phyloP scores from a whole-genome alignment of 2,888 invertebrate species.

The Campoletis raptor region DNA sequence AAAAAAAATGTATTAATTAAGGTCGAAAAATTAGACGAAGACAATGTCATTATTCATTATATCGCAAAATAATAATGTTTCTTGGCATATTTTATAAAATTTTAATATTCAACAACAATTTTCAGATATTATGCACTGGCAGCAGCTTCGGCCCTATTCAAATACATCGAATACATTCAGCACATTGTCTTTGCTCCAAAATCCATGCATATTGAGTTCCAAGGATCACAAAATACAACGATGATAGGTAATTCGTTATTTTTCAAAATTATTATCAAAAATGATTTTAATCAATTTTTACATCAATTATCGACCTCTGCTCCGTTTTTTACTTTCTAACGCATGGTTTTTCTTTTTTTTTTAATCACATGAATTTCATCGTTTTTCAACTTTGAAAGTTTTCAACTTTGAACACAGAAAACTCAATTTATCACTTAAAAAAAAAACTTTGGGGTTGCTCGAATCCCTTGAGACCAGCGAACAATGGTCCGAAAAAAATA shows the following conservation, averaged over 20 bases:
- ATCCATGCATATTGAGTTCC: constrained; percentile 93
- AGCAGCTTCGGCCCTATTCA: constrained; percentile 93
- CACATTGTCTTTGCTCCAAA: constrained; percentile 90
- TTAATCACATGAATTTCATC: too few species aligned
- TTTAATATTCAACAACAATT: not conserved
- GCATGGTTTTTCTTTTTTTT: not conserved
- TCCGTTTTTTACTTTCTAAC: not conserved
- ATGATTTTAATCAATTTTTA: not conserved
- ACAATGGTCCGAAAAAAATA: not conserved
- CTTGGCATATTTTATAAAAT: not conserved
- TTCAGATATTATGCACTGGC: constrained; percentile 94
- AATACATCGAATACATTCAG: constrained; percentile 93
- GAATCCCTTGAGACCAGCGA: too few species aligned
- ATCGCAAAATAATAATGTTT: not conserved
- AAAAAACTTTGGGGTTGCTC: not conserved
- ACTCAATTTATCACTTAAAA: not conserved
- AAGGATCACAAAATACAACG: constrained; percentile 92
- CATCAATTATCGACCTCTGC: not conserved
- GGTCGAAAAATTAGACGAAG: not conserved
- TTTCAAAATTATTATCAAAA: not conserved
- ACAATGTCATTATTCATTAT: too few species aligned
- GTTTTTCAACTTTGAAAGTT: too few species aligned
- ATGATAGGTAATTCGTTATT: constrained; percentile 90
- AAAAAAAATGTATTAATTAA: not conserved
- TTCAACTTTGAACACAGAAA: too few species aligned